Evolutionary conservation across 2,888 invertebrate species (phyloP), one percentile per base, ranked within the genome.

Genomic region (Oasisia sp.): DNA sequence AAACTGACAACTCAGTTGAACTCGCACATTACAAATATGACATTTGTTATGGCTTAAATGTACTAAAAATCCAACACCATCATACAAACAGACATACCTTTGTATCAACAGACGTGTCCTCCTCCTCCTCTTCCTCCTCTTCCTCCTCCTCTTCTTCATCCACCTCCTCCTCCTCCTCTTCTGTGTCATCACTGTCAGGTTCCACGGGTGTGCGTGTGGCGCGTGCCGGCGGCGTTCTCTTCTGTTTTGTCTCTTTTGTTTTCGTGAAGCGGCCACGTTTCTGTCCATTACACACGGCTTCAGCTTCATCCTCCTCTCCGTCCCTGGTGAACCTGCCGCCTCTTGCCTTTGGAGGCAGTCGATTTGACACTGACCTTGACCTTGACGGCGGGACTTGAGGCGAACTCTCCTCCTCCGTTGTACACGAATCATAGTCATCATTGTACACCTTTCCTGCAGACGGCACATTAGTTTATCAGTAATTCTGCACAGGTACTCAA

Each of bases 121-220:
- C 91, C 32, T 93, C 92, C 45, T 92, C 92, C 32, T 92, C 91
- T 50, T 92, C 92, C 32, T 92, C 92, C n/a, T 44, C 93, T 91
- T 44, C 92, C 91, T 92, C 92, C 44, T 92, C 91, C 32, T 93
- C 92, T 32, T 92, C 92, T 27, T 92, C 91, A 45, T 92, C 91
- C 27, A 91, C 92, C n/a, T 44, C 93, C 91, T 44, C 92, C 91
- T 44, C 92, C 91, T 91, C 92, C 93, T 92, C 93, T 94, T 74
- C 94, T 93, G 74, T 93, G 19, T 91, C 91, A 50, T 50, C 44
- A 32, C 56, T 91, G 50, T 50, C n/a, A n/a, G 91, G 32, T 89
- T 32, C 19, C 4, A 27, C 7, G 27, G 74, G 27, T 27, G 74
- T 74, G n/a, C 2, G n/a, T 74, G 74, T 27, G 7, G 14, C 27